phyloP scores from a whole-genome alignment of 2,797 vertebrate genomes.

The Pseudochirops cupreus region DNA sequence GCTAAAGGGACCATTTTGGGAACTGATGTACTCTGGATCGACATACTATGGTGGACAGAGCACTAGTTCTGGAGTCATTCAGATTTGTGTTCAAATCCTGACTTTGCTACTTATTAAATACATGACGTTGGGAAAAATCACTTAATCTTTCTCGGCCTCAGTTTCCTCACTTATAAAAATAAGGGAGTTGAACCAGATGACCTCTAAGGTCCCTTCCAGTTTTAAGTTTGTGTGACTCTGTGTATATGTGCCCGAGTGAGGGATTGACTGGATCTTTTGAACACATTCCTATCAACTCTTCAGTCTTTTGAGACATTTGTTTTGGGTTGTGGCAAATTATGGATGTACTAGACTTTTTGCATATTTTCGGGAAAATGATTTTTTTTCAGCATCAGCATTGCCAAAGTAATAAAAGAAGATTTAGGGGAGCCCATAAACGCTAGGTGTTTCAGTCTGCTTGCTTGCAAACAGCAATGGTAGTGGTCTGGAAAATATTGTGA shows the following conservation, averaged over 20 bases:
- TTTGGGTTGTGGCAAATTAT: not conserved
- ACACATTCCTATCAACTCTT: not conserved
- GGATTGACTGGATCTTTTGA: not conserved
- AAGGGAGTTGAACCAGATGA: not conserved
- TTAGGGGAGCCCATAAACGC: not conserved
- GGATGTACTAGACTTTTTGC: not conserved
- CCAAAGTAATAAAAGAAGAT: not conserved
- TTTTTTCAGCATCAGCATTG: not conserved
- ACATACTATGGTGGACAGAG: not conserved
- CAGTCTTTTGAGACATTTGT: not conserved
- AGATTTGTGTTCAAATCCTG: not conserved
- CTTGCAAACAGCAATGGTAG: not conserved
- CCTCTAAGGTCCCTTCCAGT: not conserved
- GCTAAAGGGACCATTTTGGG: too few species aligned
- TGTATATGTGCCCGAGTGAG: not conserved
- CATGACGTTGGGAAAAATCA: not conserved
- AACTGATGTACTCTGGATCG: not conserved
- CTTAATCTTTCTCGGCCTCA: not conserved
- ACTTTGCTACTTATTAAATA: not conserved
- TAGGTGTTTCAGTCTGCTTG: not conserved
- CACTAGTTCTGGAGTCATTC: not conserved
- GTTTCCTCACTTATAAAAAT: not conserved
- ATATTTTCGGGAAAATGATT: not conserved
- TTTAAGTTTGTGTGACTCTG: not conserved
- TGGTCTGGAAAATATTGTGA: conserved; percentile 39